A percentile compares a stretch with the other conserved stretches of the same genome.
phyloP scores from a whole-genome alignment of 2,113 vertebrate species.

The Phoxinus phoxinus region DNA sequence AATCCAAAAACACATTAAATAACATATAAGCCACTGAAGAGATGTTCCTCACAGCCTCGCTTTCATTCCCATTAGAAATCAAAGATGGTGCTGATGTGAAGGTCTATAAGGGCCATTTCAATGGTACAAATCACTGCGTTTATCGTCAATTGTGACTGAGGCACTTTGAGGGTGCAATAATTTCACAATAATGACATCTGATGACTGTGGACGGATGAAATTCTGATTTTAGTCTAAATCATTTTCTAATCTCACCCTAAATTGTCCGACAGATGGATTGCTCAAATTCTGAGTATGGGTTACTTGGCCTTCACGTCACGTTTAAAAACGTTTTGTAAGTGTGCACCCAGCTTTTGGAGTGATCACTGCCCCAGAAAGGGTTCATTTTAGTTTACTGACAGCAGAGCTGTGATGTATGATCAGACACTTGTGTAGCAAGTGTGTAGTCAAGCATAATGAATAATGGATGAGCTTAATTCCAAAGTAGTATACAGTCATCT shows the following conservation, averaged over 20 bases:
- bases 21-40: too few species aligned
- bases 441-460: neutral
- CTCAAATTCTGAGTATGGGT: too few species aligned
- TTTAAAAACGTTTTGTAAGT: too few species aligned
- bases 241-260: too few species aligned
- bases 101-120: neutral
- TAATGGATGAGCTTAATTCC: neutral
- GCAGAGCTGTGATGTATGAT: neutral
- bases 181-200: neutral
- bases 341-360: neutral
- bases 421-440: neutral
- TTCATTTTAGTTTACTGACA: neutral
- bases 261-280: too few species aligned
- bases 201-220: neutral
- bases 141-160: neutral
- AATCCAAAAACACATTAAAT: too few species aligned
- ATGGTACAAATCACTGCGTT: neutral
- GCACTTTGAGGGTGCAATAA: neutral
- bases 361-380: neutral
- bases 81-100: too few species aligned
- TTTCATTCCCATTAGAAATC: too few species aligned
- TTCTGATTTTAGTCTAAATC: neutral
- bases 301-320: too few species aligned
- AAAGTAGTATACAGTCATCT: neutral
- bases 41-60: too few species aligned